Percentiles rank a stretch among this genome's conserved stretches.
Evolutionary conservation across 2,888 invertebrate species (phyloP).

Genomic region (Rhagonycha lutea): DNA sequence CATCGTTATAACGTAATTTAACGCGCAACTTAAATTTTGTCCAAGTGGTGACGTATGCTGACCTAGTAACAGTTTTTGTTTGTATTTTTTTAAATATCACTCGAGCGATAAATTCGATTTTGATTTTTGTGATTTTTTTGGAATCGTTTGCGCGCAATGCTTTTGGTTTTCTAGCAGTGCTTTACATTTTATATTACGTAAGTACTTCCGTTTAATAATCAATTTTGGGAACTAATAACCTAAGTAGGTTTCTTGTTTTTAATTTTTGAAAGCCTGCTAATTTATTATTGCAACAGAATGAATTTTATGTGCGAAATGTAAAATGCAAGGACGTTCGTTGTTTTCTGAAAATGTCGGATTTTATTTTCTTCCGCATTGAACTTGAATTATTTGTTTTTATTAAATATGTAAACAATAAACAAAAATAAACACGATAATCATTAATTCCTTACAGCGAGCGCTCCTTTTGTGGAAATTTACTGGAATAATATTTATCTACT

Average conservation of each 20-base stretch:
- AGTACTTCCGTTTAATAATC: conserved; percentile 1
- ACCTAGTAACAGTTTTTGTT: conserved; percentile 2
- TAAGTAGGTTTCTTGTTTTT: background rate
- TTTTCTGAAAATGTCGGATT: background rate
- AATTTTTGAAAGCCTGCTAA: background rate
- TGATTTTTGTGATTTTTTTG: background rate
- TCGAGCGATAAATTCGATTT: background rate
- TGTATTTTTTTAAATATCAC: background rate
- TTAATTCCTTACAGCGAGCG: background rate
- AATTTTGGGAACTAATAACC: background rate
- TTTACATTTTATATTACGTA: conserved; percentile 13
- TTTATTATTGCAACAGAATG: background rate
- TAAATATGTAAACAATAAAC: background rate
- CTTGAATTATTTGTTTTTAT: background rate
- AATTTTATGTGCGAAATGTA: background rate
- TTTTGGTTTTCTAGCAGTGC: conserved; percentile 23
- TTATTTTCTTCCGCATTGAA: background rate
- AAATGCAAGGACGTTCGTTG: background rate
- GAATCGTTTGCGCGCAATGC: conserved; percentile 12
- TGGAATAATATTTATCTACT: background rate
- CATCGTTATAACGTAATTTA: background rate
- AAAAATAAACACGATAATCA: background rate
- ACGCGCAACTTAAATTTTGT: background rate
- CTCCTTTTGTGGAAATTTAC: background rate
- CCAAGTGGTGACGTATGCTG: background rate